Percentiles rank a stretch among this genome's conserved stretches.
Conservation (phyloP, 2,888 invertebrate species). For the Cylindroiulus punctatus region DNA sequence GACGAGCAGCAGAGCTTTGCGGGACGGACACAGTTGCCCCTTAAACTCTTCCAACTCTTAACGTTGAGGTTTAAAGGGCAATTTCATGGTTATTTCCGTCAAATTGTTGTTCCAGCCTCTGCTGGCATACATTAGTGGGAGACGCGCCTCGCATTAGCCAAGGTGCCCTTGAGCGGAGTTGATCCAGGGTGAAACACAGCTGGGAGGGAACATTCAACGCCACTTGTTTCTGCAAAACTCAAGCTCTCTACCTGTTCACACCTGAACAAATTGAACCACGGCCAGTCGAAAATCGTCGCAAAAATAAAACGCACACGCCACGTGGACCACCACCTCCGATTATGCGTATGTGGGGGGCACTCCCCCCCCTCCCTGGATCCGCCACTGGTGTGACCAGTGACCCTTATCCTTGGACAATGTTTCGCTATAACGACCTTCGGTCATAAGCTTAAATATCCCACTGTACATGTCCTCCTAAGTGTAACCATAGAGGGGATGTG, state of each 20-base stretch:
- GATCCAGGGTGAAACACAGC: not conserved
- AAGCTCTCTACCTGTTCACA: not conserved
- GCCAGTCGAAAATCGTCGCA: not conserved
- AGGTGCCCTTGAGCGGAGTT: not conserved
- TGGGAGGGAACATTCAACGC: not conserved
- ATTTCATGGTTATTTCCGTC: no score
- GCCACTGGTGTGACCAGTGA: no score
- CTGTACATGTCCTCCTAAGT: no score
- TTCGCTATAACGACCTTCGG: no score
- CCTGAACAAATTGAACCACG: not conserved
- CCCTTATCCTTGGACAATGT: no score
- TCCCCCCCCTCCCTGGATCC: no score
- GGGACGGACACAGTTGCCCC: not conserved
- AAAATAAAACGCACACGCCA: not conserved
- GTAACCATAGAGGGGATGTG: no score
- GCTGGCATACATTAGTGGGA: not conserved
- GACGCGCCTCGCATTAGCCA: not conserved
- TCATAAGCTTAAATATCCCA: no score
- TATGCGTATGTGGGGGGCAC: no score
- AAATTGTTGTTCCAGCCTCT: not conserved
- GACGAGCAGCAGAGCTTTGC: not conserved
- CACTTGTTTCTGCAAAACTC: not conserved
- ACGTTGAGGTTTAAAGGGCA: no score
- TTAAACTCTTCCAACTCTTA: no score
- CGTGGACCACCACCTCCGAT: no score